Evolutionary conservation across 2,888 invertebrate genomes (phyloP), one percentile per base, ranked within the genome.

Genomic region (Synanthedon vespiformis): DNA sequence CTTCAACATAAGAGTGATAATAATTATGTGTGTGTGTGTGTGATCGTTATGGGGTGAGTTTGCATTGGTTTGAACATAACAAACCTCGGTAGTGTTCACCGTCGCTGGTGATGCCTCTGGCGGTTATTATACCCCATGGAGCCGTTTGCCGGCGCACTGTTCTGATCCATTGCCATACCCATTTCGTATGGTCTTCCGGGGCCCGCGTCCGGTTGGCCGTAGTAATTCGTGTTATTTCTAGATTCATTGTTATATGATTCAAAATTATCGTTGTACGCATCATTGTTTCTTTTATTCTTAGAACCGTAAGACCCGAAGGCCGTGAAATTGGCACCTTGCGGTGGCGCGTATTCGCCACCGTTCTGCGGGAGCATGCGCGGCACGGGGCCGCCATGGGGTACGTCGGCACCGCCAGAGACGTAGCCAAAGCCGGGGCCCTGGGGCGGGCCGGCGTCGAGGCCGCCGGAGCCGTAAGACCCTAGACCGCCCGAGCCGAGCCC

Each of bases 121-220:
- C 87, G 87, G 86, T 77, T 78, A 71, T 71, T 71, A 78, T 84
- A 84, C 83, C 86, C 86, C 86, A 81, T 72, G 76, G 84, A 81
- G 78, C 85, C 83, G 68, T 80, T 78, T 57, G 77, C 76, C 79
- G 64, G 72, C 78, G 78, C 78, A 68, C 69, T 68, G 56, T 69
- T 73, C 61, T 65, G 58, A 52, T 56, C 53, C 59, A 68, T 75
- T 51, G 72, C 70, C 69, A 72, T 64, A 60, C 69, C 68, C 56
- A 64, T 61, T 55, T 68, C 70, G 54, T 67, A 72, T 8, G 82
- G 79, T 65, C 80, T 71, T 54, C 80, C 84, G 10, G 77, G 79
- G 49, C 83, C 85, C 71, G 77, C 68, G 55, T 72, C 76, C 67
- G 76, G 80, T 52, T 72, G 74, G 52, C 68, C 75, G 57, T 75